Evolutionary conservation across 2,888 invertebrate genomes (phyloP).

Genomic region (Lasioglossum marginatum): DNA sequence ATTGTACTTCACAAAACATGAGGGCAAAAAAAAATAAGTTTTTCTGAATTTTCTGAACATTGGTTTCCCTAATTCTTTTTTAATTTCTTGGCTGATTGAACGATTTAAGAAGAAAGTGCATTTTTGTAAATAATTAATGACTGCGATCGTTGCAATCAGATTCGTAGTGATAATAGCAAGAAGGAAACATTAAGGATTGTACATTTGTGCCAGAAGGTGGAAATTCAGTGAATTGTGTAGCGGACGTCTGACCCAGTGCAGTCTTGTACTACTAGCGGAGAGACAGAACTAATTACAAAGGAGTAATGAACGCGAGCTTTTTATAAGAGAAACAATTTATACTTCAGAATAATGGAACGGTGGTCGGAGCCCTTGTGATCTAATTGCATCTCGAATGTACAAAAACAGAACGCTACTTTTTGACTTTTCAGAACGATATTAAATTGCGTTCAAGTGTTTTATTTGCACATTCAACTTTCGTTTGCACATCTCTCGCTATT

Average conservation of each 20-base stretch:
- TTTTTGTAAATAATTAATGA: not conserved
- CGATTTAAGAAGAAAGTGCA: not conserved
- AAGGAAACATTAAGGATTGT: not conserved
- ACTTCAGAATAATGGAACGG: not conserved
- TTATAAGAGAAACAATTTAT: not conserved
- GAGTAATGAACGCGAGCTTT: constrained; percentile 1
- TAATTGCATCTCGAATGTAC: not conserved
- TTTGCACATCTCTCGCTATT: not conserved
- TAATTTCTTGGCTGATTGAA: not conserved
- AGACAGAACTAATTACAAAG: constrained; percentile 2
- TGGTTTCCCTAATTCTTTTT: not conserved
- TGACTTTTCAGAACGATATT: not conserved
- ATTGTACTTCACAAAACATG: not conserved
- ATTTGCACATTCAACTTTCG: not conserved
- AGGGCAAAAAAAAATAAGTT: not conserved
- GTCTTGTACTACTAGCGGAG: not conserved
- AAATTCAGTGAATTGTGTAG: not conserved
- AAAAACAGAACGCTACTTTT: not conserved
- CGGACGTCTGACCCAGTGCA: not conserved
- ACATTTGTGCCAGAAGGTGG: not conserved
- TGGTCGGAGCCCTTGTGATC: not conserved
- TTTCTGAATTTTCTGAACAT: not conserved
- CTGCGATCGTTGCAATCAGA: not conserved
- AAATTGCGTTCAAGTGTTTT: not conserved
- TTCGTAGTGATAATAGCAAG: not conserved